These are phyloP conservation scores for Lochmaea crataegi DNA, from an alignment of 2,888 invertebrate genomes.

Conservation along the genomic window DNA sequence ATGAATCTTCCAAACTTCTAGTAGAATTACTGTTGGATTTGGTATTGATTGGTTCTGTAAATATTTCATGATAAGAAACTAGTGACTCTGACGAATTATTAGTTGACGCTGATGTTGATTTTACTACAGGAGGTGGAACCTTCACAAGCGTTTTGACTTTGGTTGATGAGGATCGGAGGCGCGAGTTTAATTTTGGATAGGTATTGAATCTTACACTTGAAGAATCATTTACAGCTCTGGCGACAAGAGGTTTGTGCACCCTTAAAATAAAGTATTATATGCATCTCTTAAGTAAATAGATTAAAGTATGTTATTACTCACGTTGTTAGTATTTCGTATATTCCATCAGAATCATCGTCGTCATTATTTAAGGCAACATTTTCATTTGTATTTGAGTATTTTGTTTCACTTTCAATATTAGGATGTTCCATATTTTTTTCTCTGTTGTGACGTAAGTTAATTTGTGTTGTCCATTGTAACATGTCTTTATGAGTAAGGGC, in stretches of 20 bases:
- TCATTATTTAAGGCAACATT: background rate
- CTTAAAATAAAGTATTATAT: background rate
- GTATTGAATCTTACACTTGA: background rate
- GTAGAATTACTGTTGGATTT: slow-evolving; percentile 18
- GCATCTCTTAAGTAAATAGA: background rate
- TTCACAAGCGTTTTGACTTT: slow-evolving; percentile 20
- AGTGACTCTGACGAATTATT: slow-evolving; percentile 13
- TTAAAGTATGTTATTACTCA: slow-evolving; percentile 2
- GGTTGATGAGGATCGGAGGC: slow-evolving; percentile 7
- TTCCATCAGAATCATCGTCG: slow-evolving; percentile 17
- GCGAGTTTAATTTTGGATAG: slow-evolving; percentile 17
- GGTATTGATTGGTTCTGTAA: no score
- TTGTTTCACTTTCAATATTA: background rate
- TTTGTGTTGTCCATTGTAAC: slow-evolving; percentile 54
- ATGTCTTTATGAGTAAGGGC: slow-evolving; percentile 55
- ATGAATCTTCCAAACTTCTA: slow-evolving; percentile 25
- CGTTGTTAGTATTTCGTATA: slow-evolving; percentile 31
- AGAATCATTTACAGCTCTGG: background rate
- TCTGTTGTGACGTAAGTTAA: slow-evolving; percentile 49
- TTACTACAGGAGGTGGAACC: slow-evolving; percentile 34
- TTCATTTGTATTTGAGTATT: background rate
- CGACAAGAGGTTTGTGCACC: background rate
- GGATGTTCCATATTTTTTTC: slow-evolving; percentile 10
- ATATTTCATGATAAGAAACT: slow-evolving; percentile 23
- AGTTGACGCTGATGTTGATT: slow-evolving; percentile 13